Percentiles rank a stretch among this genome's conserved stretches.
phyloP scores from a whole-genome alignment of 2,113 vertebrate genomes.

The Triplophysa dalaica region DNA sequence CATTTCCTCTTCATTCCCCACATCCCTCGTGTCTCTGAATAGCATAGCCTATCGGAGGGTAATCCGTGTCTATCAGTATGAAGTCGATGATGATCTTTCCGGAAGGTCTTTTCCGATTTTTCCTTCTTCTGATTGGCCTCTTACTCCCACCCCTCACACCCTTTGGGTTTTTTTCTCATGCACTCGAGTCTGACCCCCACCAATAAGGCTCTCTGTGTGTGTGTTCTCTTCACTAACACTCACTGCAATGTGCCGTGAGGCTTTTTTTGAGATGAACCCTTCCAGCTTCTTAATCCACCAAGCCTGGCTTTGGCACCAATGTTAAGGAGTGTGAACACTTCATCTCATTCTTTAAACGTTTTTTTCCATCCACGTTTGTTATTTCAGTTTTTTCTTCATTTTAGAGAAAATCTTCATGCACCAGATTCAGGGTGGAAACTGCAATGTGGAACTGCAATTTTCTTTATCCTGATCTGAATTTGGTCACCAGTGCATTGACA shows the following conservation, averaged over 20 bases:
- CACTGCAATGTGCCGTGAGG: slow-evolving; percentile 64
- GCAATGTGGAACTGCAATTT: slow-evolving; percentile 38
- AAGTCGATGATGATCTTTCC: slow-evolving; percentile 97
- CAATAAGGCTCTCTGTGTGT: slow-evolving; percentile 52
- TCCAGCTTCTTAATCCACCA: slow-evolving; percentile 49
- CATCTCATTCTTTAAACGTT: slow-evolving; percentile 27
- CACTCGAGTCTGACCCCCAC: slow-evolving; percentile 61
- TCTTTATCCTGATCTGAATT: slow-evolving; percentile 30
- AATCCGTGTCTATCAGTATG: slow-evolving; percentile 97
- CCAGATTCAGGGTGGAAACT: slow-evolving; percentile 63
- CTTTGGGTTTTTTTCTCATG: slow-evolving; percentile 73
- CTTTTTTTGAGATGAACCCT: slow-evolving; percentile 28
- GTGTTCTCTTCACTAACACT: slow-evolving; percentile 74
- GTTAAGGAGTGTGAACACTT: slow-evolving; percentile 39
- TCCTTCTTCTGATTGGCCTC: slow-evolving; percentile 46
- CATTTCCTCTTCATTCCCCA: slow-evolving; percentile 45
- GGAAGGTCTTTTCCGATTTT: slow-evolving; percentile 82
- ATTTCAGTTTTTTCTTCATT: neutral
- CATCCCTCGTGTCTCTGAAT: slow-evolving; percentile 80
- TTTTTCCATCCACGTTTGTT: neutral
- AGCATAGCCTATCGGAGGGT: slow-evolving; percentile 96
- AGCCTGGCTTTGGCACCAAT: slow-evolving; percentile 51
- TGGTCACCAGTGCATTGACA: slow-evolving; percentile 16
- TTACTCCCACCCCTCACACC: slow-evolving; percentile 53
- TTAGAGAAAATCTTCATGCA: slow-evolving; percentile 32